phyloP scores from a whole-genome alignment of 2,113 vertebrate species.

The Macheiramphus alcinus region DNA sequence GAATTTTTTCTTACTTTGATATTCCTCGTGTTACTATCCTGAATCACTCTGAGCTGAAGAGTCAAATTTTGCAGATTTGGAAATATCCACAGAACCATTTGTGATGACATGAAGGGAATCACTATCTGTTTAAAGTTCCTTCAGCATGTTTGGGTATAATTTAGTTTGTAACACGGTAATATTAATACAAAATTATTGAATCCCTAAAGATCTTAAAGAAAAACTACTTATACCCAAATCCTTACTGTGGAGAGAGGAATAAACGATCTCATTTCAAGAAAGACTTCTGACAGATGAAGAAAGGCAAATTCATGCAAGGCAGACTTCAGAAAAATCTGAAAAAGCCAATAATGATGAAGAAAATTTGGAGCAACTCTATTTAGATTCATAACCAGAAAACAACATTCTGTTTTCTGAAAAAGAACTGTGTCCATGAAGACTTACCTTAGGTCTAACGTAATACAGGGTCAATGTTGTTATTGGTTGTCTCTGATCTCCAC shows the following conservation, averaged over 20 bases:
- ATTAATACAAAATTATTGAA: not conserved
- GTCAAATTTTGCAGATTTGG: not conserved
- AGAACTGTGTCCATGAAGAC: not conserved
- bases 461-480: not conserved
- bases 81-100: not conserved
- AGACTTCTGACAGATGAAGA: not conserved
- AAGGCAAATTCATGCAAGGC: not conserved
- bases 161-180: not conserved
- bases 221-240: not conserved
- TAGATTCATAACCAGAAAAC: not conserved
- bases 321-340: not conserved
- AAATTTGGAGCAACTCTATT: not conserved
- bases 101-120: not conserved
- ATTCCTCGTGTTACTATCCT: not conserved
- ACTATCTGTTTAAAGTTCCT: not conserved
- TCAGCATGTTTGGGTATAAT: not conserved
- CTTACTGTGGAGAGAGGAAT: not conserved
- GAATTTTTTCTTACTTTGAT: not conserved
- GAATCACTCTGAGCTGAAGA: not conserved
- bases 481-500: not conserved
- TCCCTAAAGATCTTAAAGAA: not conserved
- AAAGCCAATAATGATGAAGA: not conserved
- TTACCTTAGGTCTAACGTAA: not conserved
- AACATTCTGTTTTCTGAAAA: not conserved
- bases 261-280: not conserved